Base-by-base conservation (phyloP, 1,140 invertebrate species). In the Caerostris darwini region DNA sequence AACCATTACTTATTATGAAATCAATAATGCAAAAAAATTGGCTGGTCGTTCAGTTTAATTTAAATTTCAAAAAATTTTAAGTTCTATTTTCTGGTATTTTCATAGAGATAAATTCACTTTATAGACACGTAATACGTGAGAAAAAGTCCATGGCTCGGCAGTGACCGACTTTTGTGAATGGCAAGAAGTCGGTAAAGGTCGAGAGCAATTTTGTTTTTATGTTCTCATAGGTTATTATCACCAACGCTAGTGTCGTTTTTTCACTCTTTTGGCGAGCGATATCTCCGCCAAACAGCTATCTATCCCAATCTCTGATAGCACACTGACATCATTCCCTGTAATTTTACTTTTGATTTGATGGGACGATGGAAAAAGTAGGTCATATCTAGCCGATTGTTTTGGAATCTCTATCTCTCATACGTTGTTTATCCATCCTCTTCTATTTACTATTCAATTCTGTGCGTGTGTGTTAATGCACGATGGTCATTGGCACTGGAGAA, bases 291-390 rank as follows among this genome's bases (percentile, higher is more conserved):
- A 77, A 77, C 77, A 92, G 54, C 17, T 77, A 83, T 81, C 90
- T 59, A 54, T 69, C 69, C 17, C 12, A 8, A 90, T 90, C 77
- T 92, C 58, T 92, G 50, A 92, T 92, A 92, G 77, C 90, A 92
- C 77, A 92, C 90, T 92, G 90, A 92, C 90, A 92, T 92, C 77
- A 83, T 92, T 92, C 90, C 54, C 58, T 7, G 69, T 67, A 64
- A 92, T 92, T 92, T 92, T 92, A 92, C 90, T 92, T 92, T 83
- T 92, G 77, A 92, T 34, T 59, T 61, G 85, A 17, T 57, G 71
- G 34, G 83, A 59, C 83, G 77, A 77, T 83, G n/a, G 82, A 58
- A 64, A 92, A 92, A 92, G 77, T 92, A 92, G 90, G 90, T 92
- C 90, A 50, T 2, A 17, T 50, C n/a, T 5, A 10, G 58, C n/a